Base-by-base conservation (phyloP, 2,888 invertebrate genomes). In the Trachelus tabidus region DNA sequence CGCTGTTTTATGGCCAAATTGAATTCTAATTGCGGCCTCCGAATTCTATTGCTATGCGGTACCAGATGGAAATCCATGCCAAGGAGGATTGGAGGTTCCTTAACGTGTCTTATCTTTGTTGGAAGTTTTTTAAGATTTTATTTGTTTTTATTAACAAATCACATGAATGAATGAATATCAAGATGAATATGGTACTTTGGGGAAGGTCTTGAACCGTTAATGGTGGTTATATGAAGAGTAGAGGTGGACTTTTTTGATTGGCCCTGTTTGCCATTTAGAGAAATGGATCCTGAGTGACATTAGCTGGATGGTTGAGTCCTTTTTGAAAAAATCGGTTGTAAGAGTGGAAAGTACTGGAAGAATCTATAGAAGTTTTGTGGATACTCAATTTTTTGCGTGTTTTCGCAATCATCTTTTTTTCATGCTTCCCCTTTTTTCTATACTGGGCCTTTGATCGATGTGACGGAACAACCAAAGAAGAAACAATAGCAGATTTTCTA, bases 1-100 rank as follows among this genome's bases (percentile, higher is more conserved):
- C 87, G 73, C 35, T 87, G 88, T 88, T 88, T 88, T 88, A 86
- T 84, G 80, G 80, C 78, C 68, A 76, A 76, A 77, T 81, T 73
- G 34, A 77, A 75, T 79, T 76, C 73, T 75, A 73, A 79, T 74
- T 75, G 73, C 37, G 31, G 33, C 35, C 34, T 74, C 23, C 9
- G 23, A 56, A 56, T 56, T 56, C 23, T 56, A 56, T 56, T 56
- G 56, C 56, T 56, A 56, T 56, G 56, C 56, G 2, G 56, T 56
- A 56, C 56, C 56, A 56, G 56, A 56, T 56, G 56, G 56, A 23
- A 23, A 56, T 23, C 9, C 56, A 23, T 56, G 56, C 23, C 56
- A 23, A 23, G 23, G 56, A 56, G 56, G 9, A 23, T 56, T 56
- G 9, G 23, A 9, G 56, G 23, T 56, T 56, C 9, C 56, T 56